Conservation (phyloP, 2,113 vertebrate species). For the Nyctereutes procyonoides region DNA sequence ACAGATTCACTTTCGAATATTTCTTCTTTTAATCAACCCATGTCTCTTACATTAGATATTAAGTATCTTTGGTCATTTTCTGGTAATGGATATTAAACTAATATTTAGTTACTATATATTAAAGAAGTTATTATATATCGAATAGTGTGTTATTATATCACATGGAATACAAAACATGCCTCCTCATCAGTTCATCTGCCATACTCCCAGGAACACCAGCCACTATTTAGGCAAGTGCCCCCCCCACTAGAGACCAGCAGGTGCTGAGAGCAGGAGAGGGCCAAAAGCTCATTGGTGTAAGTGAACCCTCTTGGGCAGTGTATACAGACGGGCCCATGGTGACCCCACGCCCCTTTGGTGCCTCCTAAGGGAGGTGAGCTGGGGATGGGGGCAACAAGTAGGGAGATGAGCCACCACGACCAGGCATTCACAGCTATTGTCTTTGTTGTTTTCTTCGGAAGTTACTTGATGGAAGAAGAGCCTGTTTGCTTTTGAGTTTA, state of each 20-base stretch:
- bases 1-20: neutral
- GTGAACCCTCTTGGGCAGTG: too few species aligned
- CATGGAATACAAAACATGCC: neutral
- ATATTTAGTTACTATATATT: neutral
- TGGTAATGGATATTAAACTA: neutral
- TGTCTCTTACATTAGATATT: neutral
- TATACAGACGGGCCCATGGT: neutral
- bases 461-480: neutral
- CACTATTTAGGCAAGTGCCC: neutral
- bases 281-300: neutral
- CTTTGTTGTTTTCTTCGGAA: neutral
- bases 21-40: conserved; percentile 44
- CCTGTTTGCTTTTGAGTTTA: neutral
- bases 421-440: neutral
- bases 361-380: neutral
- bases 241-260: neutral
- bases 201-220: neutral
- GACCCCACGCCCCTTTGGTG: too few species aligned
- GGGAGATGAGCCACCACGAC: neutral
- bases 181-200: neutral
- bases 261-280: neutral
- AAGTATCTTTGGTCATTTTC: neutral
- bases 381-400: neutral
- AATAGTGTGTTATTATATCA: neutral
- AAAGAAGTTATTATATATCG: neutral